Conservation (phyloP, 37 sponge, comb jelly and placozoan species). For the Tethya wilhelma region DNA sequence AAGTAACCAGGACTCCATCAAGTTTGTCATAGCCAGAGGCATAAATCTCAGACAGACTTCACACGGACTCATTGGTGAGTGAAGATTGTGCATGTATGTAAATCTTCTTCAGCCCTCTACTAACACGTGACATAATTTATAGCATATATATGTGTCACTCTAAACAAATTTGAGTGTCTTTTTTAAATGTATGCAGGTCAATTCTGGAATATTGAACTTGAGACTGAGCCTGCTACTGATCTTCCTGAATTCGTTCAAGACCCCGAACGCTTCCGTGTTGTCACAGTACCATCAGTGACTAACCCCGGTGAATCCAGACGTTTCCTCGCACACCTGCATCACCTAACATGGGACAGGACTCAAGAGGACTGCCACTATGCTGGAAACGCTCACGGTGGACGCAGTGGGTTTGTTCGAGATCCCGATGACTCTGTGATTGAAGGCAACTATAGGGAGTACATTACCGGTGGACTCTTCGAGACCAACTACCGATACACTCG, state of each 20-base stretch:
- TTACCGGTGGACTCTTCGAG: slow-evolving; percentile 18
- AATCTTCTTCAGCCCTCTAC: too few species aligned
- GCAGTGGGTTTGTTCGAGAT: neutral
- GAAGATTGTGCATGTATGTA: too few species aligned
- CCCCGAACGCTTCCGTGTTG: too few species aligned
- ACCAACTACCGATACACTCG: slow-evolving; percentile 18
- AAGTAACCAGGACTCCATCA: neutral
- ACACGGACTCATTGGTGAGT: slow-evolving; percentile 83
- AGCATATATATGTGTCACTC: too few species aligned
- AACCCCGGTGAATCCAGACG: neutral
- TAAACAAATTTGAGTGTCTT: too few species aligned
- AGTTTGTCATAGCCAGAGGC: slow-evolving; percentile 61
- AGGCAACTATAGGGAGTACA: slow-evolving; percentile 49
- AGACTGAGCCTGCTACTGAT: neutral
- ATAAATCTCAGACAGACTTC: slow-evolving; percentile 64
- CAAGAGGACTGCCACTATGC: neutral
- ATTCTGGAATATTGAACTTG: too few species aligned
- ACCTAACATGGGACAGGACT: slow-evolving; percentile 1
- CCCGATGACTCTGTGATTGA: slow-evolving; percentile 63
- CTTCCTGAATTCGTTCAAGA: neutral
- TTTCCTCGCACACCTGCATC: neutral
- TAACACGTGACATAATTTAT: too few species aligned
- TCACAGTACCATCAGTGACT: neutral
- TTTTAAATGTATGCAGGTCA: neutral
- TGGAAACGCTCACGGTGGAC: too few species aligned